Conservation (phyloP, 2,888 invertebrate species). For the Mystacides longicornis region DNA sequence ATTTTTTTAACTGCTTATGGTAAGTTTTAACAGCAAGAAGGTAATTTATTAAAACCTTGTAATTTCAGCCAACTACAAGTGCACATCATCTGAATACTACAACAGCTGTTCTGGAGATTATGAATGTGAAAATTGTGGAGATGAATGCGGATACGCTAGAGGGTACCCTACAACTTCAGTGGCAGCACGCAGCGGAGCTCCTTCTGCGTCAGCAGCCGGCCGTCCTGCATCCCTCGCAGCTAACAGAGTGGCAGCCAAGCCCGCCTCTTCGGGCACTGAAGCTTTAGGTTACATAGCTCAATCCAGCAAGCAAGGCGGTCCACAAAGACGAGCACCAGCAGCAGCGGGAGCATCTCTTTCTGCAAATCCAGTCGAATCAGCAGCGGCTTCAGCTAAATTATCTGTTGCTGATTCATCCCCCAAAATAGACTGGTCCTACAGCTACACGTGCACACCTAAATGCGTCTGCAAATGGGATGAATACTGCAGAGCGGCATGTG, state of each 20-base stretch:
- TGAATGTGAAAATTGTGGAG: background rate
- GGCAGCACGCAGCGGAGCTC: background rate
- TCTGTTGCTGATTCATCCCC: background rate
- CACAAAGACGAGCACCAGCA: background rate
- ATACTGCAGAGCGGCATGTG: background rate
- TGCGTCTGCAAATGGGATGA: background rate
- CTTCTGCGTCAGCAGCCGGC: background rate
- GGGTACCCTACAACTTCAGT: background rate
- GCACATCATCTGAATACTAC: background rate
- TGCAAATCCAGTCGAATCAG: background rate
- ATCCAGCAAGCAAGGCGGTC: no score
- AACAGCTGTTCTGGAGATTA: background rate
- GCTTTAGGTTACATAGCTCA: no score
- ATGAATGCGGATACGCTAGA: background rate
- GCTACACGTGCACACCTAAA: background rate
- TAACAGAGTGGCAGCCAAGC: no score
- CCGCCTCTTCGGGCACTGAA: background rate
- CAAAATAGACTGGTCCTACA: background rate
- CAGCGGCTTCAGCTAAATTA: background rate
- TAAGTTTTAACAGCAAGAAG: background rate
- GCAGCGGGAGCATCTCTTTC: background rate
- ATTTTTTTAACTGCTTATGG: background rate
- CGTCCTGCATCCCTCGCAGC: no score
- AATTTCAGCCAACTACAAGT: background rate
- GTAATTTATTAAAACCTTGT: background rate